These are phyloP conservation scores for Gavia stellata DNA, from an alignment of 2,113 vertebrate genomes.

Conservation along the genomic window DNA sequence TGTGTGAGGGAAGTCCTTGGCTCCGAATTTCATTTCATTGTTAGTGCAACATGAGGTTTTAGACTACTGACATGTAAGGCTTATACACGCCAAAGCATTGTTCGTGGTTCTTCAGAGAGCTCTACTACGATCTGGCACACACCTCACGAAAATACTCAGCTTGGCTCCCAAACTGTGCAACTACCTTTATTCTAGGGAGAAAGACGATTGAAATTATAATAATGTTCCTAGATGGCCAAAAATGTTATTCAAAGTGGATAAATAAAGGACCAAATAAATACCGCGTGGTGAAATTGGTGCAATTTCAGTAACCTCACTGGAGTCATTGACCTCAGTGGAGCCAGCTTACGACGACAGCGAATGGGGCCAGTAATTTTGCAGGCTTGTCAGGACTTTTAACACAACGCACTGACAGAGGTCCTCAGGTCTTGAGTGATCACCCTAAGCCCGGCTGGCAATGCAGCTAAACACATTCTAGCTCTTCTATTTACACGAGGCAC, in stretches of 20 bases:
- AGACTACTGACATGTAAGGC: neutral
- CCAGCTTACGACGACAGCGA: fast-evolving
- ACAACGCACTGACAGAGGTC: neutral
- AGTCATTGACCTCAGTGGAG: too few relatives aligned
- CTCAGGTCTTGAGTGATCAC: neutral
- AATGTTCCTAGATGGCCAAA: neutral
- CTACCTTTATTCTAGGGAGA: neutral
- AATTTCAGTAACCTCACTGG: neutral
- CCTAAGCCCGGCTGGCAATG: neutral
- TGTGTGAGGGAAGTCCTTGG: neutral
- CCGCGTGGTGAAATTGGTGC: fast-evolving
- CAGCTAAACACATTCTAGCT: neutral
- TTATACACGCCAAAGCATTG: neutral
- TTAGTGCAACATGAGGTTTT: neutral
- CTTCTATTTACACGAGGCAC: neutral
- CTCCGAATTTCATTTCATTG: neutral
- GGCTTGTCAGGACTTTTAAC: neutral
- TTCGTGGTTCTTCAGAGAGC: neutral
- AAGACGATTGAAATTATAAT: neutral
- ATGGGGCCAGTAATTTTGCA: neutral
- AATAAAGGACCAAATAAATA: neutral
- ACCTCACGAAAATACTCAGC: neutral
- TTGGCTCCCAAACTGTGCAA: neutral
- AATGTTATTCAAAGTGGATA: neutral
- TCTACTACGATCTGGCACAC: neutral